These are phyloP conservation scores for Eledona agricola DNA, from an alignment of 2,888 invertebrate genomes.

Conservation along the genomic window DNA sequence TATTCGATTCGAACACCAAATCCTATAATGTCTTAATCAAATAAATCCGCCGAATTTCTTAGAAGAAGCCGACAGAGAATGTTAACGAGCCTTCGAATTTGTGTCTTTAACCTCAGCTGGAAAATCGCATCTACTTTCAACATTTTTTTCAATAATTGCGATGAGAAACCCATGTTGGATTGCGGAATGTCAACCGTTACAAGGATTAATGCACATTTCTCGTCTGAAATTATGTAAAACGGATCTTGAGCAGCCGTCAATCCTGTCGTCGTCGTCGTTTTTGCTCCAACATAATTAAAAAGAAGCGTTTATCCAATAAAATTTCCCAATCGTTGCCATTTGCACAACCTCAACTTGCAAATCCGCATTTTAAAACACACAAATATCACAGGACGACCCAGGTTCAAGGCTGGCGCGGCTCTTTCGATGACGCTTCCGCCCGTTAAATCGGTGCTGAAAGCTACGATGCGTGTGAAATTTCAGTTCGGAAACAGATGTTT, in stretches of 20 bases:
- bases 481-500: no score
- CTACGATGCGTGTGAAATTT: no score
- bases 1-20: no score
- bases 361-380: constrained; percentile 3
- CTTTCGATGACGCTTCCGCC: constrained; percentile 8
- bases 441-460: constrained; percentile 1
- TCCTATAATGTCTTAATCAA: no score
- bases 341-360: constrained; percentile 6
- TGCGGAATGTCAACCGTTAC: constrained; percentile 6
- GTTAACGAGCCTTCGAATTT: neutral
- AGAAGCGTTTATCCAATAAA: neutral
- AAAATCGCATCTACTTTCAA: constrained; percentile 2
- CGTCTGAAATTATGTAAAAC: neutral
- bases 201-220: neutral
- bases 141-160: constrained; percentile 1
- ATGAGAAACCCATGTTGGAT: neutral
- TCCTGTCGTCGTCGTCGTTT: no score
- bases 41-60: no score
- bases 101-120: constrained; percentile 1
- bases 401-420: constrained; percentile 11
- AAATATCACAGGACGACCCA: constrained; percentile 15
- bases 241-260: neutral
- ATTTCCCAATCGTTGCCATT: constrained; percentile 7
- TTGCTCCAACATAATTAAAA: no score
- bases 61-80: neutral